Evolutionary conservation across 2,888 invertebrate species (phyloP), one percentile per base, ranked within the genome.

Genomic region (Drosophila algonquin): DNA sequence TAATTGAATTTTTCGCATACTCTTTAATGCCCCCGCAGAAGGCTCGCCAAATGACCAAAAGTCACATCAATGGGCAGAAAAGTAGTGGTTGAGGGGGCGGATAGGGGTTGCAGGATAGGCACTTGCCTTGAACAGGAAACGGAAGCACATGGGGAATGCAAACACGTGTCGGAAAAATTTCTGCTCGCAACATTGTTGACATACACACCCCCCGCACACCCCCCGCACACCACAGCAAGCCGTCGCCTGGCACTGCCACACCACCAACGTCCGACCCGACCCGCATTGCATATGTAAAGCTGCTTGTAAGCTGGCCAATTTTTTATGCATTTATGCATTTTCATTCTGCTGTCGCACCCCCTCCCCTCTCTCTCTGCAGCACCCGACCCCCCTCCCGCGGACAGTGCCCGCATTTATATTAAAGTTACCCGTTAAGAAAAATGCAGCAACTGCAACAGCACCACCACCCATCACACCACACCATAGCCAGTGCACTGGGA

Each of bases 321-420:
- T 82, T 88, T 76, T 88, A 87, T 89, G 89, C 81, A 87, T 85
- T 89, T 85, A 85, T 85, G 81, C 87, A 84, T 89, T 87, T 76
- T 64, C 73, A 54, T 54, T 47, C 70, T 40, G 40, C 45, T 50
- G 16, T 46, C 35, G 32, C 40, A 3, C 24, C 10, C 27, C 30
- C 63, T 32, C 1, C 45, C 24, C 9, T 3, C 21, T 21, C 21
- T 21, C 21, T 8, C 27, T 27, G 1, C 27, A 30, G 30, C 8
- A 1, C 8, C 8, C 2, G 30, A 10, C 52, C 27, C 5, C 24
- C 52, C 27, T 24, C 24, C 46, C 40, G n/a, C 40, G 7, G 40
- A 40, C 40, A 40, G 40, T 45, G 47, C 9, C 56, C 46, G 53
- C 56, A 59, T 58, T 60, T 59, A 53, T 60, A 81, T 87, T 84